These are phyloP conservation scores for Orycteropus afer DNA, from an alignment of 2,113 vertebrate species.

Conservation along the genomic window DNA sequence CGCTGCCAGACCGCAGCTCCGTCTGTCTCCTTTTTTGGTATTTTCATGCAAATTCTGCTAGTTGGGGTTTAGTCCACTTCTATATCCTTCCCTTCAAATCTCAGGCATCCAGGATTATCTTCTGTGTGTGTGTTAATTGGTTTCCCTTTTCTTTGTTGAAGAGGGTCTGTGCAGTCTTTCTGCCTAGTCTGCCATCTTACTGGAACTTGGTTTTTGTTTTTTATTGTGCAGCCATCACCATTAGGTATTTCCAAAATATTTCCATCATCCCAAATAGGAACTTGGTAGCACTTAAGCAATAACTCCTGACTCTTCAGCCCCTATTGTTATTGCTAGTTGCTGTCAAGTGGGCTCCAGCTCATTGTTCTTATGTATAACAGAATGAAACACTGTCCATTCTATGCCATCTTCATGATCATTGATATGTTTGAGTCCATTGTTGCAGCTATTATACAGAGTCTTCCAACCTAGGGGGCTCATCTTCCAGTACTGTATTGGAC, in stretches of 20 bases:
- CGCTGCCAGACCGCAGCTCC: too few species aligned
- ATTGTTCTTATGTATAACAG: not conserved
- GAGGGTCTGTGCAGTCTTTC: too few species aligned
- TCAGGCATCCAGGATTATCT: too few species aligned
- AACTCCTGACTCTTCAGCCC: not conserved
- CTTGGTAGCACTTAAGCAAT: not conserved
- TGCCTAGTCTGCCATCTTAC: too few species aligned
- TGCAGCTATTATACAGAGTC: not conserved
- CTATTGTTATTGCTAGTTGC: not conserved
- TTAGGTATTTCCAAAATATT: not conserved
- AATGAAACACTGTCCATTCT: not conserved
- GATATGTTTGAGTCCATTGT: not conserved
- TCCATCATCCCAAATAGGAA: not conserved
- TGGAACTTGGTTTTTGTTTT: too few species aligned
- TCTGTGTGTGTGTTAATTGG: too few species aligned
- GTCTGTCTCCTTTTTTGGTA: too few species aligned
- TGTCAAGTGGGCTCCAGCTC: not conserved
- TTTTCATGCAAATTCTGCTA: too few species aligned
- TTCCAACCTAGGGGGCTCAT: not conserved
- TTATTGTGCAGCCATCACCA: not conserved
- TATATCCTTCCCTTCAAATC: too few species aligned
- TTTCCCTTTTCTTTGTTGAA: too few species aligned
- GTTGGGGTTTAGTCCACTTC: too few species aligned
- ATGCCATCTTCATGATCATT: not conserved
- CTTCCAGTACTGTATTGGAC: not conserved